phyloP scores from a whole-genome alignment of 2,113 vertebrate species.

The Chionodraco myersi region DNA sequence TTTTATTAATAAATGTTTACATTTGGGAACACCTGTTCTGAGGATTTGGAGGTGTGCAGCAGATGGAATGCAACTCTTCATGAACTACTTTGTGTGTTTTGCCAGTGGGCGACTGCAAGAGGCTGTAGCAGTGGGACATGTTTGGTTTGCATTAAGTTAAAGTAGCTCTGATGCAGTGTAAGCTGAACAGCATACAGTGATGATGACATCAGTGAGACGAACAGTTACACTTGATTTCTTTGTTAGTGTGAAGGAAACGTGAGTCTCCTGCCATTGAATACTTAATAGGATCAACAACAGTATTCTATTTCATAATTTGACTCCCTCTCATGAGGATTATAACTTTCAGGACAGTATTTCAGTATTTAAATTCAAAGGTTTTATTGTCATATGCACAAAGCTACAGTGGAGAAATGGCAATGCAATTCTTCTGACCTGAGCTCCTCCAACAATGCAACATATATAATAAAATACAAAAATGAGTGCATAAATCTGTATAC shows the following conservation, averaged over 20 bases:
- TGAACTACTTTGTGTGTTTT: no score
- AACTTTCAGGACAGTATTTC: not conserved
- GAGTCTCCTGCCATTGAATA: not conserved
- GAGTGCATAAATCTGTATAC: no score
- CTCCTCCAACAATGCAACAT: no score
- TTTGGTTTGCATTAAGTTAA: not conserved
- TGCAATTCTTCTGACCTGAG: no score
- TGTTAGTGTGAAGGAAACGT: not conserved
- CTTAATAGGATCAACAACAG: not conserved
- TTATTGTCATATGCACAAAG: no score
- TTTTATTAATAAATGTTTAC: not conserved
- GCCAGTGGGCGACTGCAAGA: no score
- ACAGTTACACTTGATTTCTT: no score
- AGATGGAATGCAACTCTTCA: not conserved
- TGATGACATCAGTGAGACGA: not conserved
- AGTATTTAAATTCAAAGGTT: no score
- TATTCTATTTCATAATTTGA: not conserved
- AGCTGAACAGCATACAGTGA: no score
- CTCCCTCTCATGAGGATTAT: not conserved
- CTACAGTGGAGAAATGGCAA: no score
- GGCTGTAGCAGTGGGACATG: no score
- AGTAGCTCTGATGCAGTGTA: not conserved
- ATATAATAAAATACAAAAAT: no score
- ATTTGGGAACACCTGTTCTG: not conserved
- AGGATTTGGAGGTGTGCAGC: not conserved